phyloP scores from a whole-genome alignment of 2,113 vertebrate genomes.

The Hemiscyllium ocellatum region DNA sequence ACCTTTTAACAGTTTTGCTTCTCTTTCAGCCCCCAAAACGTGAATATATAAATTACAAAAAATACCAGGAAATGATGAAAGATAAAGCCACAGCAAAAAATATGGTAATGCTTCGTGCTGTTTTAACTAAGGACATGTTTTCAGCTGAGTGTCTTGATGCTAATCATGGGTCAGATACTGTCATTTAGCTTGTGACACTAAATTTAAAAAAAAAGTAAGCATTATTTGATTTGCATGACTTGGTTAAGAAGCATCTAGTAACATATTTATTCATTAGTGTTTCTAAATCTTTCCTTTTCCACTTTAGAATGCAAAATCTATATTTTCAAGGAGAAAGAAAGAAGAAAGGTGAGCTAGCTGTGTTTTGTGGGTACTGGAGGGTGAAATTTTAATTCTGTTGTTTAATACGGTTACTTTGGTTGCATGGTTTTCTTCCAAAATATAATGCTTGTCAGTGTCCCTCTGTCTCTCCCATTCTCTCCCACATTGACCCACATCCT shows the following conservation, averaged over 20 bases:
- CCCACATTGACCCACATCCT: neutral
- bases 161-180: neutral
- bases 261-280: neutral
- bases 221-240: neutral
- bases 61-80: constrained; percentile 72
- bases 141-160: neutral
- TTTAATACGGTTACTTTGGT: neutral
- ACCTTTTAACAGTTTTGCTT: neutral
- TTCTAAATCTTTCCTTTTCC: neutral
- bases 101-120: constrained; percentile 58
- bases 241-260: neutral
- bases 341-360: neutral
- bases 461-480: neutral
- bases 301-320: constrained; percentile 24
- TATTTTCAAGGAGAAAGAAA: neutral
- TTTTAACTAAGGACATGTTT: neutral
- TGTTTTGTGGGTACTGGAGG: neutral
- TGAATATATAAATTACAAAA: constrained; percentile 76
- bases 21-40: constrained; percentile 75
- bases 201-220: neutral
- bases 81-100: constrained; percentile 61
- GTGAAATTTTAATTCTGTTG: neutral
- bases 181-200: neutral
- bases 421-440: neutral
- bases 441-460: neutral